Evolutionary conservation across 2,113 vertebrate species (phyloP), one percentile per base, ranked within the genome.

Genomic region (Silurus meridionalis): DNA sequence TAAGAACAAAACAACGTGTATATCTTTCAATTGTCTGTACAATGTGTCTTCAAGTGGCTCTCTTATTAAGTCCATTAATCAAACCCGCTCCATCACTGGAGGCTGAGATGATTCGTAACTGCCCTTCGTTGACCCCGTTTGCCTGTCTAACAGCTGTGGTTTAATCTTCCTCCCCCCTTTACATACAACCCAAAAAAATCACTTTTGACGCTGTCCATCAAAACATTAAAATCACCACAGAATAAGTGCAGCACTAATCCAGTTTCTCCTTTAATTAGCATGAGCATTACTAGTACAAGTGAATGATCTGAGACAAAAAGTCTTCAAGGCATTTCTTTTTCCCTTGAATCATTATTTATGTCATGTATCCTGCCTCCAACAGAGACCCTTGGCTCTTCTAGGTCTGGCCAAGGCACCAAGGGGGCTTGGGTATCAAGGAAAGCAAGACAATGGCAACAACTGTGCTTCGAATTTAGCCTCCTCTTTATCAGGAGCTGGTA

Each of bases 141-240:
- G 90, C 91, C 93, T 81, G 63, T 84, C 90, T 77, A 95, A 93
- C 95, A 96, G 94, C 94, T 96, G 94, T 91, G 92, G 85, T 86
- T 82, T 94, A 93, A 93, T 87, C 86, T 87, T 58, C 92, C 93
- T 92, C 91, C 91, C 90, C 92, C 90, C 91, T 21, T 48, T 15
- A 57, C 37, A 50, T 60, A 90, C 80, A 57, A 91, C 92, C 91
- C 90, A 90, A 94, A 94, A 37, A 37, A 95, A 95, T 95, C 94
- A 93, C 94, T 94, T 95, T 94, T 94, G 94, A 96, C 93, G 93
- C 93, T 92, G 94, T 95, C 94, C 93, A 93, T 95, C 94, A 94
- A 91, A 91, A 90, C 94, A 95, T 94, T 95, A 95, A 95, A 93
- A 94, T 94, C 94, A 91, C 91, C 90, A 91, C 89, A 90, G 37